Percentiles rank a stretch among this genome's conserved stretches.
Conservation (phyloP, 2,888 invertebrate genomes). For the Rambutsinella grinnellia region DNA sequence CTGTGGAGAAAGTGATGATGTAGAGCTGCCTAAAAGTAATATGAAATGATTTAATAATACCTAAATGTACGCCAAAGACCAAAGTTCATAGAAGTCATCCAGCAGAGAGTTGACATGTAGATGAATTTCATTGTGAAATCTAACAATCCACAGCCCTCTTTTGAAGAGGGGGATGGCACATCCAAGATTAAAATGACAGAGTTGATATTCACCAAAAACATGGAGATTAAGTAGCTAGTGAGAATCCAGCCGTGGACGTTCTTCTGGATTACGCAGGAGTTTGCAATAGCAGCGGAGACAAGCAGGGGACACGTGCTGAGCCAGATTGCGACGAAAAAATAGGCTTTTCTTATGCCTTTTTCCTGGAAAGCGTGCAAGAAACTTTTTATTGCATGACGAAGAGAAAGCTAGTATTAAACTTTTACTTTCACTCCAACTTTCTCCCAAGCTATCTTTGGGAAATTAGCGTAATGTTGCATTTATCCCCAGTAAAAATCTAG, state of each 20-base stretch:
- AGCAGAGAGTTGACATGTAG: constrained; percentile 52
- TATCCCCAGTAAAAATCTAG: too few relatives aligned
- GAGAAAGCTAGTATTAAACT: too few relatives aligned
- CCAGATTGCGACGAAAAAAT: constrained; percentile 42
- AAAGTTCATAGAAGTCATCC: constrained; percentile 58
- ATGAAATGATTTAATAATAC: too few relatives aligned
- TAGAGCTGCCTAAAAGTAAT: too few relatives aligned
- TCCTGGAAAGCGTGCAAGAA: too few relatives aligned
- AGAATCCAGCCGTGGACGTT: constrained; percentile 58
- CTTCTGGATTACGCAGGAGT: constrained; percentile 44
- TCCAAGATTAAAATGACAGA: constrained; percentile 46
- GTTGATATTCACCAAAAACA: constrained; percentile 51
- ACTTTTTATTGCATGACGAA: too few relatives aligned
- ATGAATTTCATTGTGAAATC: constrained; percentile 55
- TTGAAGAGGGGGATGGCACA: background rate
- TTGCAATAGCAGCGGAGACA: constrained; percentile 39
- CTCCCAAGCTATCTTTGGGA: too few relatives aligned
- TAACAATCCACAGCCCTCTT: constrained; percentile 12
- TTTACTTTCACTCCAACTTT: too few relatives aligned
- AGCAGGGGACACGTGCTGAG: constrained; percentile 54
- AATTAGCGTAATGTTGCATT: too few relatives aligned
- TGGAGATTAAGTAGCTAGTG: constrained; percentile 54
- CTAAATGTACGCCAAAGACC: constrained; percentile 46
- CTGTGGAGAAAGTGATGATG: constrained; percentile 14
- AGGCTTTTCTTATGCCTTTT: constrained; percentile 32